Base-by-base conservation (phyloP, 2,797 vertebrate genomes). In the Sphaeramia orbicularis region DNA sequence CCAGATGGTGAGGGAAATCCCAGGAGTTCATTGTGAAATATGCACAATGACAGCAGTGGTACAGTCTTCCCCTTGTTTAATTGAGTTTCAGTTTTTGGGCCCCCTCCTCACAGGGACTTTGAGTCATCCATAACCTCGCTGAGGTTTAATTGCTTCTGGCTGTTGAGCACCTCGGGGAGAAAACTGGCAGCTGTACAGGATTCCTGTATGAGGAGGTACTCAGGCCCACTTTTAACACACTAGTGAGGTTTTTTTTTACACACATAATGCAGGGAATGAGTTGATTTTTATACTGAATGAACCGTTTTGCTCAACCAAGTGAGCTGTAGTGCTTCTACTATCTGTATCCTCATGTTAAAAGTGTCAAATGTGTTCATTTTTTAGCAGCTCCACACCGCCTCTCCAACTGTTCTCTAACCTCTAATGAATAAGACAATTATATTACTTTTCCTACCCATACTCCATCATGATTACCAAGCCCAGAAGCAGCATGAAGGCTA, bases 71-170 rank as follows among this genome's bases (percentile, higher is more conserved):
- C 56, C 64, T 77, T 54, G 41, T 80, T 80, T 85, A 84, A 89
- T 78, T 75, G 81, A 71, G 68, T 81, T 85, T 79, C 51, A 27
- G 49, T 63, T 72, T 79, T 80, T 67, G 50, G 84, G 66, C 64
- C 71, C 67, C 77, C 67, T 59, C 77, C 82, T 87, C 58, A 0
- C 45, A 10, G 81, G 74, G 81, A 79, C 69, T 57, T 67, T 61
- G 81, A 87, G 76, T 85, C 73, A 80, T 89, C 76, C 61, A 32
- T 76, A 79, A 70, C 82, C 71, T 84, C 72, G n/a, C 62, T 7
- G 66, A 76, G 74, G 71, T 81, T 69, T 82, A 88, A 85, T 88
- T 78, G 75, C 75, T 83, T 84, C 67, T 88, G 85, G 86, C 85
- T 81, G 80, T 57, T 5, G 40, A 74, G 70, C 44, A 73, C 84